Conservation (phyloP, 2,113 vertebrate species). For the Calidris pygmaea region DNA sequence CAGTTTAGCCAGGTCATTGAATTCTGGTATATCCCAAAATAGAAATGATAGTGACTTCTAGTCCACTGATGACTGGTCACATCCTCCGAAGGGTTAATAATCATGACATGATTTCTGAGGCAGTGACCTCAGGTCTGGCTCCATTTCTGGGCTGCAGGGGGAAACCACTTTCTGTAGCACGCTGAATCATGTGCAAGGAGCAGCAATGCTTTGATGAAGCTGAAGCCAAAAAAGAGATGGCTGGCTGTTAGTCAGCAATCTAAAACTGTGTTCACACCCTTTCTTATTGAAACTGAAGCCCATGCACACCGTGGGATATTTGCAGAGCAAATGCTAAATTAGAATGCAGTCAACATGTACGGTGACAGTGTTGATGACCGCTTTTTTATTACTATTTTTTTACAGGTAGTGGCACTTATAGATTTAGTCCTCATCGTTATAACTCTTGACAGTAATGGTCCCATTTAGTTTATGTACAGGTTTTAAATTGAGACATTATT, state of each 20-base stretch:
- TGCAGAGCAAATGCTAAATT: not conserved
- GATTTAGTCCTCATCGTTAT: not conserved
- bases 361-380: not conserved
- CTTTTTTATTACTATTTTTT: not conserved
- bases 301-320: not conserved
- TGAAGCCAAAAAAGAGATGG: not conserved
- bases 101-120: not conserved
- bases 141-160: not conserved
- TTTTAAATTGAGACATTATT: not conserved
- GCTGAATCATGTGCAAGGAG: not conserved
- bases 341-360: not conserved
- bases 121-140: not conserved
- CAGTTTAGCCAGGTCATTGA: not conserved
- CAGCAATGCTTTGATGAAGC: not conserved
- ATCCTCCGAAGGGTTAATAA: not conserved
- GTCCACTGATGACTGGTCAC: not conserved
- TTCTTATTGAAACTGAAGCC: not conserved
- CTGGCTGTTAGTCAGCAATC: not conserved
- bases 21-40: not conserved
- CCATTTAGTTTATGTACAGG: not conserved
- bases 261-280: not conserved
- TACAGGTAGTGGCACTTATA: not conserved
- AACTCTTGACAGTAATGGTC: not conserved
- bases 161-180: not conserved
- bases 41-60: not conserved